Evolutionary conservation across 2,797 vertebrate species (phyloP).

Genomic region (Columba guinea): DNA sequence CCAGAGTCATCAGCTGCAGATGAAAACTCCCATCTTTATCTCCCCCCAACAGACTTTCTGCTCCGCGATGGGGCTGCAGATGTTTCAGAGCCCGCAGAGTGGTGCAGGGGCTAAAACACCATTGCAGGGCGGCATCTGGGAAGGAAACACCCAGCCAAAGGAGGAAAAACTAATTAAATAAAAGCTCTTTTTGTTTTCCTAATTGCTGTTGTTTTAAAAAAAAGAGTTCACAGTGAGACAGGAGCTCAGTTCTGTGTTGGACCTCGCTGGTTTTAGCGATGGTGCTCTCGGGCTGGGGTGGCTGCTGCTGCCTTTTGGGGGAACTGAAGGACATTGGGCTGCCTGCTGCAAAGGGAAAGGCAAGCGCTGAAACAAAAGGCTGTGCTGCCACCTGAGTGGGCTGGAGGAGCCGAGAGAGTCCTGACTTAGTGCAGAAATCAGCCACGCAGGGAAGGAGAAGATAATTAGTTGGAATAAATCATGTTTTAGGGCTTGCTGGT

Average conservation of each 20-base stretch:
- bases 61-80: neutral
- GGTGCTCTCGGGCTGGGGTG: neutral
- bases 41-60: neutral
- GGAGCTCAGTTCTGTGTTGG: neutral
- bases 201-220: neutral
- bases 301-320: neutral
- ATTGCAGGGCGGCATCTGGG: neutral
- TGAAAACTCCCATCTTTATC: rapidly evolving
- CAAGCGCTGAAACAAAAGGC: neutral
- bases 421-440: neutral
- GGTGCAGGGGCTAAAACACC: neutral
- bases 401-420: neutral
- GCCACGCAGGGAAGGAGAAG: neutral
- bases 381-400: neutral
- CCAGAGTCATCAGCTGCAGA: neutral
- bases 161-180: conserved; percentile 23
- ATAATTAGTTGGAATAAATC: neutral
- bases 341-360: neutral
- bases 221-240: neutral
- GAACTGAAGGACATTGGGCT: neutral
- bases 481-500: rapidly evolving
- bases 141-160: neutral
- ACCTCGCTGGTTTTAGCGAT: neutral
- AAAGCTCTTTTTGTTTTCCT: neutral
- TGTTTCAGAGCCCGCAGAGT: neutral